Evolutionary conservation across 2,113 vertebrate species (phyloP).

Genomic region (Anguilla rostrata): DNA sequence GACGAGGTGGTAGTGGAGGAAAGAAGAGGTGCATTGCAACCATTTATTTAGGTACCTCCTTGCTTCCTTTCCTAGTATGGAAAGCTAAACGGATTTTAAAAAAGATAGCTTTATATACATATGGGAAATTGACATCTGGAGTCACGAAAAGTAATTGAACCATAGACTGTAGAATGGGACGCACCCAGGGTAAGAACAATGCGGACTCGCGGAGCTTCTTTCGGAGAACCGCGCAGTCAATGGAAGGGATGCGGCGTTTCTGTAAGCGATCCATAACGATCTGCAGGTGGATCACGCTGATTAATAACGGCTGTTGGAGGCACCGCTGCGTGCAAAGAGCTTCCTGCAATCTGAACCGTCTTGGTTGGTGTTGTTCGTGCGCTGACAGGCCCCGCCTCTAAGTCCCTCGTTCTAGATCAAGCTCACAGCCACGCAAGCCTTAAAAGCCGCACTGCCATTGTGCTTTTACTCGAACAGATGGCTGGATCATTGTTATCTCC

Average conservation of each 20-base stretch:
- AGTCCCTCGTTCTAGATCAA: constrained; percentile 44
- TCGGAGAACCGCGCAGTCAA: neutral
- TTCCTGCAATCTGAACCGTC: constrained; percentile 47
- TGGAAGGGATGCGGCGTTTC: constrained; percentile 5
- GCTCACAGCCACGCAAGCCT: constrained; percentile 44
- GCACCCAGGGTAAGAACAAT: neutral
- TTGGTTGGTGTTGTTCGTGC: constrained; percentile 1
- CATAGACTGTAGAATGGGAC: too few species aligned
- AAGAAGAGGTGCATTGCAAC: too few species aligned
- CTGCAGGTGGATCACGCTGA: constrained; percentile 49
- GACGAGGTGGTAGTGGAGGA: too few species aligned
- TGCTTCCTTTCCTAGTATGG: too few species aligned
- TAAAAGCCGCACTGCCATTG: constrained; percentile 43
- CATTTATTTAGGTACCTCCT: too few species aligned
- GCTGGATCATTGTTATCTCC: constrained; percentile 50
- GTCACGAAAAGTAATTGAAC: too few species aligned
- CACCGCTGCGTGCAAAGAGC: constrained; percentile 42
- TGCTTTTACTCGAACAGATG: constrained; percentile 54
- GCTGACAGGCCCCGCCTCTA: constrained; percentile 17
- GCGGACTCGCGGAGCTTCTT: neutral
- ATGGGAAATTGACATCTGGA: too few species aligned
- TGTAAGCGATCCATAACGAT: constrained; percentile 41
- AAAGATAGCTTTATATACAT: too few species aligned
- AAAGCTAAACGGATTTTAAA: too few species aligned
- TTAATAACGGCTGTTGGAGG: constrained; percentile 53